A percentile compares a stretch with the other conserved stretches of the same genome.
These are phyloP conservation scores for Drosophila prolongata DNA, from an alignment of 2,888 invertebrate genomes.

Conservation along the genomic window DNA sequence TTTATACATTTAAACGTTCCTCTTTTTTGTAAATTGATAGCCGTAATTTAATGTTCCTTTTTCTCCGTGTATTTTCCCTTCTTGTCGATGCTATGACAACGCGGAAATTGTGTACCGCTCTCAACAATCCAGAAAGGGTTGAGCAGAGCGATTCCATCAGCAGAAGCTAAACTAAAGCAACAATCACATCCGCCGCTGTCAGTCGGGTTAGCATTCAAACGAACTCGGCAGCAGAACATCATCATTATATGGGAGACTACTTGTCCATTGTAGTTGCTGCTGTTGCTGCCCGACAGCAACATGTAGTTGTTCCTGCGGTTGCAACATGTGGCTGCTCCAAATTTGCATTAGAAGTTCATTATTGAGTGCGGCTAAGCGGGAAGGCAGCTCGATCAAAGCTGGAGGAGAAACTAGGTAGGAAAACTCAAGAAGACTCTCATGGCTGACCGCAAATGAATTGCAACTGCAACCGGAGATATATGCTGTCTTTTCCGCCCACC, in stretches of 20 bases:
- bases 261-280: slow-evolving; percentile 51
- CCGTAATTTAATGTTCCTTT: background rate
- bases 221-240: slow-evolving; percentile 60
- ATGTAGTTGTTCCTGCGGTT: slow-evolving; percentile 45
- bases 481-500: slow-evolving; percentile 34
- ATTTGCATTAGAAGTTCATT: slow-evolving; percentile 81
- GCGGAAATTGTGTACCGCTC: slow-evolving; percentile 70
- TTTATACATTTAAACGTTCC: no score
- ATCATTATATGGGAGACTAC: slow-evolving; percentile 62
- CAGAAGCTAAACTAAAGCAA: slow-evolving; percentile 39
- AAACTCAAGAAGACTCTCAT: slow-evolving; percentile 32
- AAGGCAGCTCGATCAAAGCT: slow-evolving; percentile 44
- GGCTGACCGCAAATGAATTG: slow-evolving; percentile 51
- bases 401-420: slow-evolving; percentile 23
- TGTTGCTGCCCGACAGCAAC: slow-evolving; percentile 50
- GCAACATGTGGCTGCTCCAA: slow-evolving; percentile 60
- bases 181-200: slow-evolving; percentile 69
- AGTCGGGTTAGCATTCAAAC: slow-evolving; percentile 54
- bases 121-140: slow-evolving; percentile 57
- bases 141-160: slow-evolving; percentile 35
- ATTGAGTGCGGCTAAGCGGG: slow-evolving; percentile 63
- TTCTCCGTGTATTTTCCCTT: slow-evolving; percentile 23
- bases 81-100: slow-evolving; percentile 70
- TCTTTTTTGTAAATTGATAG: no score
- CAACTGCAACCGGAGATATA: slow-evolving; percentile 29